A percentile compares a stretch with the other conserved stretches of the same genome.
phyloP scores from a whole-genome alignment of 2,797 vertebrate genomes.

The Halcyon chelicuti region DNA sequence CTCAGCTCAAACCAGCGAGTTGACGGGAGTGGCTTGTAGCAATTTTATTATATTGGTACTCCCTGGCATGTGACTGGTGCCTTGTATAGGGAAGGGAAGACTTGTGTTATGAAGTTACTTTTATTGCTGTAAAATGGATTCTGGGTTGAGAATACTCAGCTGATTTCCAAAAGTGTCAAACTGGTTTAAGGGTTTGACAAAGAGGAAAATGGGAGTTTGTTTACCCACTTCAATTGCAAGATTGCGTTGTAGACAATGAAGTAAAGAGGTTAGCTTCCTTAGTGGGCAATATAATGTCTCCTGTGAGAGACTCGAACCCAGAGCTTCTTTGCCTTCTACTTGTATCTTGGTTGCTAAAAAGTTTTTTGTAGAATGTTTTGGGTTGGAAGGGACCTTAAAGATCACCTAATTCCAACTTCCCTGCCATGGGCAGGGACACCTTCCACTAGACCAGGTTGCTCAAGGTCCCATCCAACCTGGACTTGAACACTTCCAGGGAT shows the following conservation, averaged over 20 bases:
- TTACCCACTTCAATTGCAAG: accelerated
- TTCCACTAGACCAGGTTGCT: neutral
- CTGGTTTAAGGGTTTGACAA: neutral
- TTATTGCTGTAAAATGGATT: neutral
- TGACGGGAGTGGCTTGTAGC: neutral
- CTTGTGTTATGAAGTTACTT: neutral
- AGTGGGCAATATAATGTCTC: neutral
- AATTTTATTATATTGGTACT: neutral
- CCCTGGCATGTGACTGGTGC: neutral
- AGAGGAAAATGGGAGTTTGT: neutral
- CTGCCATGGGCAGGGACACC: neutral
- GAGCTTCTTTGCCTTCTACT: neutral
- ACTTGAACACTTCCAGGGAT: neutral
- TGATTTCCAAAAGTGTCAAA: neutral
- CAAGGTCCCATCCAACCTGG: neutral
- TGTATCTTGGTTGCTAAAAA: neutral
- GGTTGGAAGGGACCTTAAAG: neutral
- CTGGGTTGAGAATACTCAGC: neutral
- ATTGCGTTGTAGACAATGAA: neutral
- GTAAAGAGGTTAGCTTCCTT: neutral
- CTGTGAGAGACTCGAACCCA: neutral
- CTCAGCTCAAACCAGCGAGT: neutral
- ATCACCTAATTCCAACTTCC: neutral
- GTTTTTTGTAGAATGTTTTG: neutral
- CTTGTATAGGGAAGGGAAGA: neutral